phyloP scores from a whole-genome alignment of 1,140 invertebrate genomes.

The Drosophila nebulosa region DNA sequence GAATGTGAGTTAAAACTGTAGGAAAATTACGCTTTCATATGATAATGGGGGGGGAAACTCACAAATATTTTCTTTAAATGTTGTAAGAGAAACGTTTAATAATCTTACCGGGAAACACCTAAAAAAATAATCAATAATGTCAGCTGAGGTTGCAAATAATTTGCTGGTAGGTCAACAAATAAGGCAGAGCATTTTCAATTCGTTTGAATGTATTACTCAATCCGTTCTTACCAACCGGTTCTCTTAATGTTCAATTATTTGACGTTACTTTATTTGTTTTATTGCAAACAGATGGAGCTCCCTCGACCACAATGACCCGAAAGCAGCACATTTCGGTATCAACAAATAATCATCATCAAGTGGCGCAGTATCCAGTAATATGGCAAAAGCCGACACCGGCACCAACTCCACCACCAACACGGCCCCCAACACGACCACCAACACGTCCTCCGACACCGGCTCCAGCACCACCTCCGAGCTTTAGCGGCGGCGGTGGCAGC shows the following conservation, averaged over 20 bases:
- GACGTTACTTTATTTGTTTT: not conserved
- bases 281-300: constrained; percentile 27
- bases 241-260: not conserved
- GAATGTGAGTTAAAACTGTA: constrained; percentile 61
- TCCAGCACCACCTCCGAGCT: not conserved
- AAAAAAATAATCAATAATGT: not conserved
- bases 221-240: not conserved
- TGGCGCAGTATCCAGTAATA: not conserved
- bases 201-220: not conserved
- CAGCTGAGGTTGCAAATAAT: not conserved
- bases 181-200: not conserved
- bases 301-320: constrained; percentile 40
- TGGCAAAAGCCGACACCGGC: not conserved
- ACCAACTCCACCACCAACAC: not conserved
- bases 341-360: not conserved
- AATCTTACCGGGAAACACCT: too few species aligned
- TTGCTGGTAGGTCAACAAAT: not conserved
- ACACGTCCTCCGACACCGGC: not conserved
- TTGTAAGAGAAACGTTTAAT: too few species aligned
- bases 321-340: constrained; percentile 23
- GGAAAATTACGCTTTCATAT: too few species aligned
- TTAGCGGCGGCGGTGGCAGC: not conserved
- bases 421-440: not conserved
- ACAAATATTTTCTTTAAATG: too few species aligned
- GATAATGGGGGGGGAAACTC: too few species aligned